phyloP scores from a whole-genome alignment of 2,888 invertebrate genomes.

The Priocnemis perturbator region DNA sequence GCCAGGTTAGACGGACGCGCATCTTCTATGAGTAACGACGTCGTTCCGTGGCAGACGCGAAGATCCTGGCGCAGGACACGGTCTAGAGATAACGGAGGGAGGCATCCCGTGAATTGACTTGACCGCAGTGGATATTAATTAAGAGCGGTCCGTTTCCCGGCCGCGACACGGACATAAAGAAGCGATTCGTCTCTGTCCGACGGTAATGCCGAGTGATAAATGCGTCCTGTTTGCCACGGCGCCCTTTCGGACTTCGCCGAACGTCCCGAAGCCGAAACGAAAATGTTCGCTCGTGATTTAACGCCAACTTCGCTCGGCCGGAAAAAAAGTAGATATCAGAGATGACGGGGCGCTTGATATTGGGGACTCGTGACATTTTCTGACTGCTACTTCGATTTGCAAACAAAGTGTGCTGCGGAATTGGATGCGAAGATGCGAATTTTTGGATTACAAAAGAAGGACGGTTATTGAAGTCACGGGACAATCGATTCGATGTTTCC shows the following conservation, averaged over 20 bases:
- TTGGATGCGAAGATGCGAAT: too few relatives aligned
- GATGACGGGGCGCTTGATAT: too few relatives aligned
- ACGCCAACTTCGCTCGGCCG: too few relatives aligned
- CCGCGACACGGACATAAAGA: slow-evolving; percentile 21
- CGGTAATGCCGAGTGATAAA: slow-evolving; percentile 44
- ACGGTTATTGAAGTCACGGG: too few relatives aligned
- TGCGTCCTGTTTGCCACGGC: slow-evolving; percentile 24
- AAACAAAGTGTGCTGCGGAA: too few relatives aligned
- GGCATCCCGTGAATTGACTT: slow-evolving; percentile 24
- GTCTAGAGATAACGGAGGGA: slow-evolving; percentile 8
- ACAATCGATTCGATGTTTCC: too few relatives aligned
- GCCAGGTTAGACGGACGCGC: slow-evolving; percentile 8
- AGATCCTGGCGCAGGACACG: not conserved
- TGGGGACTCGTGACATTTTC: too few relatives aligned
- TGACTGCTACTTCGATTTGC: too few relatives aligned
- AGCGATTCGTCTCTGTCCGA: slow-evolving; percentile 37
- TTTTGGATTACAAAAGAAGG: too few relatives aligned
- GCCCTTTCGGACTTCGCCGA: not conserved
- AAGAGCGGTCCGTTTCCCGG: slow-evolving; percentile 28
- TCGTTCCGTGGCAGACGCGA: slow-evolving; percentile 10
- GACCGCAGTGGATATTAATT: slow-evolving; percentile 47
- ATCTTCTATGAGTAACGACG: slow-evolving; percentile 18
- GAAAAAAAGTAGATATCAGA: too few relatives aligned
- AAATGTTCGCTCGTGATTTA: too few relatives aligned
- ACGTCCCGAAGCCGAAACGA: too few relatives aligned